These are phyloP conservation scores for Spheniscus humboldti DNA, from an alignment of 2,797 vertebrate genomes.

Conservation along the genomic window DNA sequence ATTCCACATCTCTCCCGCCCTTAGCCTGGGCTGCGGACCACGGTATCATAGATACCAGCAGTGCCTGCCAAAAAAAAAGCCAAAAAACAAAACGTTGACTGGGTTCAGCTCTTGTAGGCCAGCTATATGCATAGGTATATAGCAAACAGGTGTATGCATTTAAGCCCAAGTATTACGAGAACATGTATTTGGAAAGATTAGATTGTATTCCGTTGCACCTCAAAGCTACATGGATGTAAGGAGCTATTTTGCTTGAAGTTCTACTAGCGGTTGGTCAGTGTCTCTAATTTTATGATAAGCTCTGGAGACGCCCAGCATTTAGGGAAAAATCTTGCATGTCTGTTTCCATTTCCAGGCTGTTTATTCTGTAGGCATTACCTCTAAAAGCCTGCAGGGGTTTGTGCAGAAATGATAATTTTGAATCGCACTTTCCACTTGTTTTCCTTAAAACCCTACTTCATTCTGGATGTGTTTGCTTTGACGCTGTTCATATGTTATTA, in stretches of 20 bases:
- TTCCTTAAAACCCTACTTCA: neutral
- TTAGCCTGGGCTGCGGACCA: neutral
- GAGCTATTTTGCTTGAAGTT: neutral
- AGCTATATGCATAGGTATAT: neutral
- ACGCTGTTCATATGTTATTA: neutral
- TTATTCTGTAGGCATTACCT: neutral
- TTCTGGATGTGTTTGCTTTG: neutral
- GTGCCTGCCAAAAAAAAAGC: neutral
- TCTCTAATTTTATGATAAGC: neutral
- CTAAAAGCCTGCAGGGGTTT: neutral
- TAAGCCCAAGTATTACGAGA: neutral
- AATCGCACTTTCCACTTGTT: neutral
- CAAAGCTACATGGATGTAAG: neutral
- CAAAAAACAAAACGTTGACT: neutral
- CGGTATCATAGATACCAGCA: neutral
- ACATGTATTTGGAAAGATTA: neutral
- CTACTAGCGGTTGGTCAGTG: neutral
- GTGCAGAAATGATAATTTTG: neutral
- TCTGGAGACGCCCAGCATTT: neutral
- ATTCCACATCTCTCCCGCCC: neutral
- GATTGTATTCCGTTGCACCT: neutral
- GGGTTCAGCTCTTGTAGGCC: neutral
- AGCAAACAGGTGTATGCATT: neutral
- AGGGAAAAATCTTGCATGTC: neutral
- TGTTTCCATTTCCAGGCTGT: neutral